These are phyloP conservation scores for Heliconius charithonia DNA, from an alignment of 2,888 invertebrate genomes.

Conservation along the genomic window DNA sequence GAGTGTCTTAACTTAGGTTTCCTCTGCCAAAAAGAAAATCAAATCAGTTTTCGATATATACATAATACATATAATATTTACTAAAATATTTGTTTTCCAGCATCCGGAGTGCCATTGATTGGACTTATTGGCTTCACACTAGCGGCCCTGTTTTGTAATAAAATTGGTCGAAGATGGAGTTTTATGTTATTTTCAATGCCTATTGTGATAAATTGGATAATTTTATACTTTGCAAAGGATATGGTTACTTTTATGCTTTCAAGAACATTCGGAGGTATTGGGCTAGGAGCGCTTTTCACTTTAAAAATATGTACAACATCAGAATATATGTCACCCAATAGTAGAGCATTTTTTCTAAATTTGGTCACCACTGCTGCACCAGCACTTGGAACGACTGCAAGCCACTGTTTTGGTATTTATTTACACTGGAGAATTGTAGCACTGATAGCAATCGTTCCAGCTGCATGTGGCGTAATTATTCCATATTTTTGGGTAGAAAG, in stretches of 20 bases:
- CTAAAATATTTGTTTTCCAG: constrained; percentile 8
- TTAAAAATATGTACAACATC: constrained; percentile 46
- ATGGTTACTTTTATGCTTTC: constrained; percentile 47
- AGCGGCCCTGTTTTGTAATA: constrained; percentile 17
- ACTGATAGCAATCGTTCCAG: constrained; percentile 48
- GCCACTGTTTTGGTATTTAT: constrained; percentile 47
- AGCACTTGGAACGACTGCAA: constrained; percentile 44
- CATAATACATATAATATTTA: not conserved
- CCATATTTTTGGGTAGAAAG: constrained; percentile 39
- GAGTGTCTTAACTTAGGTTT: too few species aligned
- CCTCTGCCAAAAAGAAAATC: too few species aligned
- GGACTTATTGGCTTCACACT: constrained; percentile 1
- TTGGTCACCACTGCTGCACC: constrained; percentile 45
- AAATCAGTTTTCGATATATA: too few species aligned
- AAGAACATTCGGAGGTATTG: constrained; percentile 49
- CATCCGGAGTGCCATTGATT: constrained; percentile 3
- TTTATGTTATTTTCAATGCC: constrained; percentile 22
- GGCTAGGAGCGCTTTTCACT: constrained; percentile 49
- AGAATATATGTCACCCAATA: constrained; percentile 50
- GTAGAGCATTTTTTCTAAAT: constrained; percentile 47
- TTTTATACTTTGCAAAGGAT: constrained; percentile 46
- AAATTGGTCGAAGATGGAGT: constrained; percentile 29
- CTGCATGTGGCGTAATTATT: constrained; percentile 45
- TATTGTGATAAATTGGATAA: constrained; percentile 44
- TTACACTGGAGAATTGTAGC: constrained; percentile 52